Evolutionary conservation across 2,797 vertebrate genomes (phyloP).

Genomic region (Diceros bicornis): DNA sequence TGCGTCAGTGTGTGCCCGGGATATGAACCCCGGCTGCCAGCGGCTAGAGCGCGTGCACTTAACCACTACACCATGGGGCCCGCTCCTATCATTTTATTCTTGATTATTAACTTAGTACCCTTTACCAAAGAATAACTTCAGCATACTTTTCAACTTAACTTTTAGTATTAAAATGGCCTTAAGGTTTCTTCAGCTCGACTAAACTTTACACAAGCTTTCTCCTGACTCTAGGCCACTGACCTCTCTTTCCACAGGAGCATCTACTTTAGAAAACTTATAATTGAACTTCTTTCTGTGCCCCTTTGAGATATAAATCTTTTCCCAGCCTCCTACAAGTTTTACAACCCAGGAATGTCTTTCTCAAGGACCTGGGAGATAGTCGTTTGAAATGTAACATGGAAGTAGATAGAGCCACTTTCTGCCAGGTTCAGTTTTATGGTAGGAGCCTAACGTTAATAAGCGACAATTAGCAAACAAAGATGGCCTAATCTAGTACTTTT

Average conservation of each 20-base stretch:
- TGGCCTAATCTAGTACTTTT: neutral
- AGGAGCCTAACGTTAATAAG: neutral
- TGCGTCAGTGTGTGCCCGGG: too few species aligned
- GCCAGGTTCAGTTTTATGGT: neutral
- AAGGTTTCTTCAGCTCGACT: neutral
- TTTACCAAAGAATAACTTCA: neutral
- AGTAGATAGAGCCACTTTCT: neutral
- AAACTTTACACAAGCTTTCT: neutral
- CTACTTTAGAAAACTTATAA: neutral
- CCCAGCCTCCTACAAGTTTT: neutral
- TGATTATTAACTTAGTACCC: neutral
- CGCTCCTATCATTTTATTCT: neutral
- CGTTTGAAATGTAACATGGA: neutral
- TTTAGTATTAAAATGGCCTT: neutral
- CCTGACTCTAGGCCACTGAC: neutral
- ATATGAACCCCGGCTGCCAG: too few species aligned
- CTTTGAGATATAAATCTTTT: neutral
- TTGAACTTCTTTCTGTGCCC: neutral
- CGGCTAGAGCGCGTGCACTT: too few species aligned
- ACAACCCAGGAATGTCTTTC: neutral
- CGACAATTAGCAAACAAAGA: neutral
- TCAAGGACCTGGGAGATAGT: neutral
- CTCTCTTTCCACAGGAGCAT: neutral
- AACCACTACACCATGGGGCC: too few species aligned
- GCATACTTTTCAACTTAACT: neutral